Percentiles rank a stretch among this genome's conserved stretches.
Evolutionary conservation across 2,888 invertebrate genomes (phyloP).

Genomic region (Synergus japonicus): DNA sequence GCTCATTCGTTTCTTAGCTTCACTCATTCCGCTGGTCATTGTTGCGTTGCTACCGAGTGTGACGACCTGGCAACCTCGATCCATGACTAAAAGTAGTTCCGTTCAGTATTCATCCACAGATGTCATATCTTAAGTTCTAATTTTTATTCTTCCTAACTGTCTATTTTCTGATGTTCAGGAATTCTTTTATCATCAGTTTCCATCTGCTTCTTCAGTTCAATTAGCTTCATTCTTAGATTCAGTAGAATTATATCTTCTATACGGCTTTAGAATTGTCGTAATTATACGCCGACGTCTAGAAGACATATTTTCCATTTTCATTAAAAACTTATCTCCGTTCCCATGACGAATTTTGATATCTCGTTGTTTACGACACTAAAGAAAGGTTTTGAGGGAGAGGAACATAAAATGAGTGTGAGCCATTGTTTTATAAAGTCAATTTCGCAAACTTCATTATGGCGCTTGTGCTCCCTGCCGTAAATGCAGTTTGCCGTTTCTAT

Average conservation of each 20-base stretch:
- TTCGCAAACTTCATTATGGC: constrained; percentile 37
- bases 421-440: constrained; percentile 35
- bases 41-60: constrained; percentile 71
- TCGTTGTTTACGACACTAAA: constrained; percentile 16
- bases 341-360: constrained; percentile 36
- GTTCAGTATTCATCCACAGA: constrained; percentile 51
- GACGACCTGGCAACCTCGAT: constrained; percentile 73
- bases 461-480: constrained; percentile 28
- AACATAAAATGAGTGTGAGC: constrained; percentile 36
- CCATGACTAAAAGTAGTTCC: constrained; percentile 60
- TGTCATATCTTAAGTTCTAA: constrained; percentile 23
- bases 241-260: background rate
- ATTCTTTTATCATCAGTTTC: background rate
- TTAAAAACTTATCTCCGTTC: background rate
- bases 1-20: constrained; percentile 54
- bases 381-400: constrained; percentile 26
- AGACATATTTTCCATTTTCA: background rate
- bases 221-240: background rate
- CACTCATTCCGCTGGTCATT: constrained; percentile 68
- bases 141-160: background rate
- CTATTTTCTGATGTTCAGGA: background rate
- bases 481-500: constrained; percentile 39
- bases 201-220: background rate
- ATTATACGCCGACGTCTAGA: background rate
- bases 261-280: background rate